Evolutionary conservation across 2,888 invertebrate genomes (phyloP), one percentile per base, ranked within the genome.

Genomic region (Metacarcinus magister): DNA sequence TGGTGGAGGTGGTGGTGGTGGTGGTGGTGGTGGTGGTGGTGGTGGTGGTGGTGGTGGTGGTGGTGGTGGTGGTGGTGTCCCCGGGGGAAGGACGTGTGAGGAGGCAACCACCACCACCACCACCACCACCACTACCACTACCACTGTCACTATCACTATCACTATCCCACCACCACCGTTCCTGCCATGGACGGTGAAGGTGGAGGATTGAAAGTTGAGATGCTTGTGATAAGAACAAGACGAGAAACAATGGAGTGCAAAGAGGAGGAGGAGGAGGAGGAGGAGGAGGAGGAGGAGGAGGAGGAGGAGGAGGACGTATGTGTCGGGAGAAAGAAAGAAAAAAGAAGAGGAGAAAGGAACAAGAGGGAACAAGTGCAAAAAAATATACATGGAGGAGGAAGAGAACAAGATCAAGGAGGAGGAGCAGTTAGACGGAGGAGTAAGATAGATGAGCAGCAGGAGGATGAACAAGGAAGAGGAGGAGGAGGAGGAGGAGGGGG

Each of bases 171-270:
- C 13, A 8, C 54, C 67, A 23, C n/a, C n/a, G 23, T 67, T 67
- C 67, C 67, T 60, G 60, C 0, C 19, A n/a, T 1, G 67, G 23
- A 67, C 67, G 67, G n/a, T 67, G 67, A 67, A n/a, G 67, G 10
- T 67, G 67, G 67, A 54, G 54, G 67, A 67, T 67, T 67, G 67
- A 67, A 67, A 67, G 67, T 23, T 67, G n/a, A 67, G 67, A 67
- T 67, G 67, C n/a, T 5, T 23, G n/a, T 5, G 67, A 67, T 67
- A 67, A 67, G 67, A 67, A 19, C 67, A n/a, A 67, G 67, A 23
- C n/a, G 67, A n/a, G 67, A 67, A 67, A 67, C 67, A 67, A 67
- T 67, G 67, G 67, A 19, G 67, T 67, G 67, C 67, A 67, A 67
- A n/a, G 54, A 13, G 54, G 54, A 54, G 54, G 54, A 54, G 54